A percentile compares a stretch with the other conserved stretches of the same genome.
Conservation (phyloP, 2,797 vertebrate genomes). For the Tiaroga cobitis region DNA sequence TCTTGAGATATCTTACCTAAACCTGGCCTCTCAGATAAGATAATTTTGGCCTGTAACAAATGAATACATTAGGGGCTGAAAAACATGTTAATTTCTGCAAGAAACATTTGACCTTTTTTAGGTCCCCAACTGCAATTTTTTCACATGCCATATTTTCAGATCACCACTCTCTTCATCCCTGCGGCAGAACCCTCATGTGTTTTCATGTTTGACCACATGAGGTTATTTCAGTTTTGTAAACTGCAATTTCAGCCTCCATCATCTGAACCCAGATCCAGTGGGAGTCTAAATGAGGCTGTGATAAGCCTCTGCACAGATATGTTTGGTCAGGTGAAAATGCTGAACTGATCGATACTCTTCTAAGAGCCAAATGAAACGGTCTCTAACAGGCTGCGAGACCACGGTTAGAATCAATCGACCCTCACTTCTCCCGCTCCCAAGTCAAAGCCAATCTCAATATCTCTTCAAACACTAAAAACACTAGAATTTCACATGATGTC, state of each 20-base stretch:
- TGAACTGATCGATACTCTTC: constrained; percentile 34
- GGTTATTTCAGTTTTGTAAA: not conserved
- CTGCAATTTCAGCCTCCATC: not conserved
- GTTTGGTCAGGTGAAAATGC: constrained; percentile 40
- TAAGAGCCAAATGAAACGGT: constrained; percentile 32
- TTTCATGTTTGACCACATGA: not conserved
- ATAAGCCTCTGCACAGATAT: constrained; percentile 26
- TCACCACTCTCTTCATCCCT: not conserved
- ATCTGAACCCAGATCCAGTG: not conserved
- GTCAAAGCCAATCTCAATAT: constrained; percentile 30
- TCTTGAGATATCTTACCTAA: not conserved
- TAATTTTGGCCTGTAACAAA: not conserved
- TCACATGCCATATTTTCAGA: not conserved
- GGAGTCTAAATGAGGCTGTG: constrained; percentile 35
- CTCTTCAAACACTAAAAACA: constrained; percentile 13
- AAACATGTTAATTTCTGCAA: not conserved
- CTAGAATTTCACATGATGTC: not conserved
- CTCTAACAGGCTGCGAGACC: constrained; percentile 1
- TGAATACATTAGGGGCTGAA: not conserved
- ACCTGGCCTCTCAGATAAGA: not conserved
- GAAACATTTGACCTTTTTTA: not conserved
- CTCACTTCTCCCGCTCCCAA: constrained; percentile 2
- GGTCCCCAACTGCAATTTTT: not conserved
- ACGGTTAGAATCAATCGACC: constrained; percentile 18
- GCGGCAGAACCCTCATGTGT: not conserved